Evolutionary conservation across 2,113 vertebrate species (phyloP), one percentile per base, ranked within the genome.

Genomic region (Oncorhynchus masou): DNA sequence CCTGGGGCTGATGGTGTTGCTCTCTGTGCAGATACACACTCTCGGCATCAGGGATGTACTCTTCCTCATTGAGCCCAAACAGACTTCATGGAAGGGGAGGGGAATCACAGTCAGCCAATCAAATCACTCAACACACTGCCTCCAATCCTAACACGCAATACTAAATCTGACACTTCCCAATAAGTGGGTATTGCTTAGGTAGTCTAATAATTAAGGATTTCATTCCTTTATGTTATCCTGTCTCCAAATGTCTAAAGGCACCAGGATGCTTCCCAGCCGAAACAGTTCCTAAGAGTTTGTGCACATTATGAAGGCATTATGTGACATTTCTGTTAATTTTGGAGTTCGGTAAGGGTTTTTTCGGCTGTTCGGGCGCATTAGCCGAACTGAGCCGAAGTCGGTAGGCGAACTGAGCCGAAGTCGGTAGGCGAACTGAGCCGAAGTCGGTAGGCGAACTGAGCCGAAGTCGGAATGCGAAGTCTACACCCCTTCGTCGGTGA

Each of bases 21-120:
- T 97, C 95, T 85, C 91, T 91, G 91, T 99, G 96, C 90, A 97
- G 91, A 81, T 96, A 97, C 78, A 99, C 97, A 0, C 97, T 99
- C 86, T 99, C 97, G 0, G 97, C 95, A 71, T 99, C 97, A 3
- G 97, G 97, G 77, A 99, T 95, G 74, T 99, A 99, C 81, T 99
- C 98, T 60, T 99, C 98, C 84, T 99, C 97, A 0, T 95, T 96
- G 83, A 95, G 97, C 77, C 95, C 93, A 82, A 99, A 98, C 91
- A 99, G 91, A 90, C 97, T 99, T 90, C 16, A 39, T 69, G 81
- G 74, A 73, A 45, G 34, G 0, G 22, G 68, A 45, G 34, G 0
- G 20, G 68, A 39, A 19, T 24, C 80, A 79, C 39, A 84, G 57
- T 60, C 27, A 2, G 59, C 59, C 59, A 62, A 22, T 62, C 3